Evolutionary conservation across 2,113 vertebrate genomes (phyloP), one percentile per base, ranked within the genome.

Genomic region (Carlito syrichta): DNA sequence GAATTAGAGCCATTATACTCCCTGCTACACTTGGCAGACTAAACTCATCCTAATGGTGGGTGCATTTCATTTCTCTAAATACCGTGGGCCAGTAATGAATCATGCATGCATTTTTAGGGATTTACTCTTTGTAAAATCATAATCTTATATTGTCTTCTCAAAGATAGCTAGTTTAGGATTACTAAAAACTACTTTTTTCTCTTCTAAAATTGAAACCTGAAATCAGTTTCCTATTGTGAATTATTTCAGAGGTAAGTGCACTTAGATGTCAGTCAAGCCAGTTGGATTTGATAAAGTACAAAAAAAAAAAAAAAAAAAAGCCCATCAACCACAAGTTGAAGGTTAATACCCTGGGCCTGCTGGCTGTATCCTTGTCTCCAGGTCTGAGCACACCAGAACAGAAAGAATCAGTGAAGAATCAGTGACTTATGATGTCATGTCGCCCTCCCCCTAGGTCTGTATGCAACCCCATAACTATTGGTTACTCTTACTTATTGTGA

Each of bases 111-210:
- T 82, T 79, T 93, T 87, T 54, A 81, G 86, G 60, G 78, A 69
- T 94, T 97, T 95, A 45, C 32, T 86, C 16, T 93, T 95, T 83
- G 79, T 94, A 89, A 96, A 96, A 96, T 62, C 50, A 93, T 52
- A 78, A 79, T 91, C 54, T 63, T n/a, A n/a, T n/a, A 4, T 86
- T 86, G 14, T 92, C 74, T 68, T 92, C 3, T 95, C 63, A 91
- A 93, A 94, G 62, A 94, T 50, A 89, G 74, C 77, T 92, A 85
- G 12, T 91, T 93, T 66, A 93, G 89, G 60, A 77, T 71, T 85
- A 82, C 62, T 85, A 43, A 68, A 94, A 78, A 73, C n/a, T 45
- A 48, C 32, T 74, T 77, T 84, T 84, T 96, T 25, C 48, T 58
- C 17, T 95, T 62, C 50, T 89, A 63, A 94, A 97, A 88, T 89